These are phyloP conservation scores for Centropus bengalensis DNA, from an alignment of 2,113 vertebrate species.

Conservation along the genomic window DNA sequence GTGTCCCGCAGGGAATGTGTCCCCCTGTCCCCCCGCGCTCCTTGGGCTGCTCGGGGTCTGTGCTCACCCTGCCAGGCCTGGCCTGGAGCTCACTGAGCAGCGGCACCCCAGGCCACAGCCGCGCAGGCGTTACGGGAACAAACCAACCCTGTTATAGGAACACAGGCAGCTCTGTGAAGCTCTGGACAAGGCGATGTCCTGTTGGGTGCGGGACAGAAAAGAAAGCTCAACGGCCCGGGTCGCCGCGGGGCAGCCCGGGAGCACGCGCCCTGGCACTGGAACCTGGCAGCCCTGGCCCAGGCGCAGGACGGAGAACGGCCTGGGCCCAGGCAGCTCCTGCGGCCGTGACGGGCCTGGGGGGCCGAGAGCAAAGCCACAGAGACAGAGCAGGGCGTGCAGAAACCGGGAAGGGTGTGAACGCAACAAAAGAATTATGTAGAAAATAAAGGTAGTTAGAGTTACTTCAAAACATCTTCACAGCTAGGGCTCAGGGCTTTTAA, in stretches of 20 bases:
- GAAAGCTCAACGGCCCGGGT: rapidly evolving
- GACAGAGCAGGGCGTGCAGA: rapidly evolving
- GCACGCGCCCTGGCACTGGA: not conserved
- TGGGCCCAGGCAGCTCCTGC: not conserved
- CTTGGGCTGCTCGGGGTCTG: not conserved
- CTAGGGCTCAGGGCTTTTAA: slow-evolving; percentile 21
- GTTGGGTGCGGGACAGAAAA: not conserved
- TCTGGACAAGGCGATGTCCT: not conserved
- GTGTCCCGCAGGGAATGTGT: not conserved
- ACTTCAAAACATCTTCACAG: slow-evolving; percentile 25
- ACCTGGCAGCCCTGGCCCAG: no score
- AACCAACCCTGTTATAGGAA: not conserved
- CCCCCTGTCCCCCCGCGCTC: not conserved
- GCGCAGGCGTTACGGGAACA: not conserved
- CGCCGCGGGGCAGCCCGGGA: not conserved
- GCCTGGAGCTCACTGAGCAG: rapidly evolving
- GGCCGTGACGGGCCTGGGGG: not conserved
- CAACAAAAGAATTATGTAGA: not conserved
- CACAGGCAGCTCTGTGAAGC: not conserved
- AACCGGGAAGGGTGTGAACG: not conserved
- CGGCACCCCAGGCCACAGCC: not conserved
- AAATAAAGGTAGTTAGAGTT: slow-evolving; percentile 47
- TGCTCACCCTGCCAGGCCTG: not conserved
- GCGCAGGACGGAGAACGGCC: not conserved
- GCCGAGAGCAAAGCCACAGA: not conserved